Evolutionary conservation across 2,113 vertebrate genomes (phyloP).

Genomic region (Kobus ellipsiprymnus): DNA sequence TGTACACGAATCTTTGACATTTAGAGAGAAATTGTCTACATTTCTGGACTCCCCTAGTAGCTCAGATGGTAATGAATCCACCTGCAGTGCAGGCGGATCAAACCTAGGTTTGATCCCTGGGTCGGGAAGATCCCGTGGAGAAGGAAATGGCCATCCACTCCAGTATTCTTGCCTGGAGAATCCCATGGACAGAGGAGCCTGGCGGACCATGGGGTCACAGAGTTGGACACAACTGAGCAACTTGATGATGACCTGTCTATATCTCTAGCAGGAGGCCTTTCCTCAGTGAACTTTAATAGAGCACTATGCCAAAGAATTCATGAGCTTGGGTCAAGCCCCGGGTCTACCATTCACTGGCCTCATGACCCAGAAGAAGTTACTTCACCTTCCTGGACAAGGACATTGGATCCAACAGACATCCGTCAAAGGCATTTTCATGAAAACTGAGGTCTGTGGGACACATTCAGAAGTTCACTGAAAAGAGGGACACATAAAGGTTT

Average conservation of each 20-base stretch:
- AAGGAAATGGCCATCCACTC: background rate
- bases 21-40: background rate
- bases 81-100: no score
- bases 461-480: background rate
- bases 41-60: background rate
- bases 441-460: background rate
- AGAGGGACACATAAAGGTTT: background rate
- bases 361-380: background rate
- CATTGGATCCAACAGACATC: background rate
- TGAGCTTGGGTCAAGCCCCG: background rate
- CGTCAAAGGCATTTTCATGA: background rate
- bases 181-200: background rate
- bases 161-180: background rate
- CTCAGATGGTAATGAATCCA: background rate
- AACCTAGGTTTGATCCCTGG: background rate
- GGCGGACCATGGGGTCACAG: background rate
- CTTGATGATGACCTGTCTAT: background rate
- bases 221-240: background rate
- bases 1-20: background rate
- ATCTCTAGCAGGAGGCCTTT: background rate
- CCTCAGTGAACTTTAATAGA: background rate
- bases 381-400: background rate
- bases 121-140: accelerated
- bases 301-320: background rate
- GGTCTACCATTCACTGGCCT: background rate